Evolutionary conservation across 1,140 invertebrate species (phyloP), one percentile per base, ranked within the genome.

Genomic region (Cataglyphis hispanica): DNA sequence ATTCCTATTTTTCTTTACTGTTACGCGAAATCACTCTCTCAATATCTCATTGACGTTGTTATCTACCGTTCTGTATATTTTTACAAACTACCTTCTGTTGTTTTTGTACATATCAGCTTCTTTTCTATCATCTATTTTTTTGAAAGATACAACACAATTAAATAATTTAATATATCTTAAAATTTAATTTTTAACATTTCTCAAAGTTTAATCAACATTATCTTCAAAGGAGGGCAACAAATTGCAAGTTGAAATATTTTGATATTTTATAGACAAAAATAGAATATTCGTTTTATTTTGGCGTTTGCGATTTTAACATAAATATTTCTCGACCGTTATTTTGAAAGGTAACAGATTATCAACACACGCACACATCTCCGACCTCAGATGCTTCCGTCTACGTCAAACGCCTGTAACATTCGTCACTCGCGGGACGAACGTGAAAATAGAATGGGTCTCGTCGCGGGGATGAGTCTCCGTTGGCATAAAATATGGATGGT

Each of bases 401-500:
- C 67, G n/a, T 83, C 67, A 67, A 83, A 83, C 78, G 37, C 27
- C 60, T 56, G 66, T 78, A 85, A 64, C 84, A 85, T 87, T 53
- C 74, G 56, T 87, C 86, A 81, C 72, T 69, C 83, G 61, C 53
- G 63, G 19, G 53, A 72, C 25, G 66, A 80, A 78, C 74, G 74
- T 86, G 88, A 89, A 89, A 89, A 89, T 85, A 83, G 72, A 60
- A 34, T 40, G 25, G 60, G 78, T 83, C 37, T 11, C 78, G 37
- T 83, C 78, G 37, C 10, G 50, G 63, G 43, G 56, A 46, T 60
- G 67, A 53, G 25, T 78, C 2, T 58, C 46, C n/a, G 76, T 70
- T 63, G 78, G 75, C 83, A 93, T 93, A 90, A 93, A 93, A 93
- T 93, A 93, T 93, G 93, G 88, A 92, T 91, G 85, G 86, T 78